Evolutionary conservation across 2,113 vertebrate species (phyloP), one percentile per base, ranked within the genome.

Genomic region (Phaethon lepturus): DNA sequence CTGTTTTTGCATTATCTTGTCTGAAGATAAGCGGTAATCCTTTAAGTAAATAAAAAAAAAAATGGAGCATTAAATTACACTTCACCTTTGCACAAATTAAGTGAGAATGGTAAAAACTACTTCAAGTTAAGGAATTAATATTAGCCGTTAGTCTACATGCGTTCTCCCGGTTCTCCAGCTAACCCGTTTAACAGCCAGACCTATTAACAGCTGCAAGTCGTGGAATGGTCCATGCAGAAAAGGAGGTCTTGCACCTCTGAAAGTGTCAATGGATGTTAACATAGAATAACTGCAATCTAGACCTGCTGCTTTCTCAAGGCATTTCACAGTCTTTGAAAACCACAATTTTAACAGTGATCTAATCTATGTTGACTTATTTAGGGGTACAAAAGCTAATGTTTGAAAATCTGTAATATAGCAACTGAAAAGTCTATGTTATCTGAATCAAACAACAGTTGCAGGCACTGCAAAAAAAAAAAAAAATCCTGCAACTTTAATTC

Each of bases 1-100:
- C 99, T 3, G 97, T 97, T 97, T 99, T 99, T 5, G 98, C 98
- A 50, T 99, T 99, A 97, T 99, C 99, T 96, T 99, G 99, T 74
- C 99, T 99, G 98, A 99, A 99, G 95, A 99, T 99, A 91, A 99
- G 96, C 7, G 99, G 99, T 40, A 99, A 98, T 58, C 99, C 99
- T 99, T 96, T 29, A 97, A 83, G 55, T 7, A 64, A 95, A 79
- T 10, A 85, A 90, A 55, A 95, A 49, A 73, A n/a, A 95, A 49
- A 73, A n/a, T 7, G 28, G 28, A 49, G 31, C 45, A 68, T 77
- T 44, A 86, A 89, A 88, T 33, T 68, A 73, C 40, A 75, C 28
- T 55, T 60, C 62, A 53, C 20, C 9, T 91, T 35, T 52, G 20
- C 53, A 84, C 29, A 75, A 71, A 67, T 56, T 24, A 69, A 74